phyloP scores from a whole-genome alignment of 2,113 vertebrate species.

The Brienomyrus brachyistius region DNA sequence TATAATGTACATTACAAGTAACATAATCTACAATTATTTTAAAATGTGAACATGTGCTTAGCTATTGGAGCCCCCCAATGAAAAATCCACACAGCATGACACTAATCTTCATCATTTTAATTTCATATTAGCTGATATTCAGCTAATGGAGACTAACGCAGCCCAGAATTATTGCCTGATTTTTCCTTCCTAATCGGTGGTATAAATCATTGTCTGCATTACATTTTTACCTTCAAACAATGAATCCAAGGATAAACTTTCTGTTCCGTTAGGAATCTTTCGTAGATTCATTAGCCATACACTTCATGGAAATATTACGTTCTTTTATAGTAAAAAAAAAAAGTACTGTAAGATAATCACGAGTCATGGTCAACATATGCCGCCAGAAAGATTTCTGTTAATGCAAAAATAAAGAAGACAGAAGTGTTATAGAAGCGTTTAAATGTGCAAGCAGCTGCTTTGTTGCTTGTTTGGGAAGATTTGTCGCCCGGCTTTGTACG shows the following conservation, averaged over 20 bases:
- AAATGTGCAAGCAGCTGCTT: background rate
- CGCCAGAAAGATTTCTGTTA: background rate
- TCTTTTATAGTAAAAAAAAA: background rate
- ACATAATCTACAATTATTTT: background rate
- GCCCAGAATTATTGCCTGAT: background rate
- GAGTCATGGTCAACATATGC: background rate
- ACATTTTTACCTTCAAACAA: background rate
- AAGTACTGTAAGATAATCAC: background rate
- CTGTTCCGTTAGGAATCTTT: background rate
- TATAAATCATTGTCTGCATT: background rate
- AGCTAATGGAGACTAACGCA: background rate
- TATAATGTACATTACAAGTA: background rate
- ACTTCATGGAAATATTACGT: background rate
- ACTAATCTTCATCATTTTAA: background rate
- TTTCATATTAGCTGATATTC: background rate
- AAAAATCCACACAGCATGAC: background rate
- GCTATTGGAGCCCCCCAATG: background rate
- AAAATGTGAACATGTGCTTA: background rate
- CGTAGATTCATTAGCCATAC: background rate
- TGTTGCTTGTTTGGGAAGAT: background rate
- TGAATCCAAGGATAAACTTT: background rate
- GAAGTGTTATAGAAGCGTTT: background rate
- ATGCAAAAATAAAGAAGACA: background rate
- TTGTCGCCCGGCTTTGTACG: constrained; percentile 12
- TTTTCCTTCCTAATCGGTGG: background rate